Evolutionary conservation across 1,140 invertebrate genomes (phyloP), one percentile per base, ranked within the genome.

Genomic region (Uloborus diversus): DNA sequence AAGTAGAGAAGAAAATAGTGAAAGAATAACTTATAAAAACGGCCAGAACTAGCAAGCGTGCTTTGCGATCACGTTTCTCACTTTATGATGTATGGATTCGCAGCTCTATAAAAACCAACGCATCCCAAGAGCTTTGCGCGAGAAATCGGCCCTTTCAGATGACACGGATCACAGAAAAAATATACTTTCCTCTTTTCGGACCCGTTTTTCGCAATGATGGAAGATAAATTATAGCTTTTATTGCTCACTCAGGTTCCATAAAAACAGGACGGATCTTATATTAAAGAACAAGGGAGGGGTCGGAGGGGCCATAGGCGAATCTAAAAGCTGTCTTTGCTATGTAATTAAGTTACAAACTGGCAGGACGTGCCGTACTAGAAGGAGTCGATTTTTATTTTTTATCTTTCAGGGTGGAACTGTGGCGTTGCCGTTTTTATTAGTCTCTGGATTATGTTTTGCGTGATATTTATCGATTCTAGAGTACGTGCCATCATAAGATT

Each of bases 191-290:
- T 25, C 71, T 61, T 64, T 28, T 23, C 28, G n/a, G 35, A 32
- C 51, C 23, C 56, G 59, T 64, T 75, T 75, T 64, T 75, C 27
- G 59, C 28, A 59, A n/a, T 59, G 37, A 75, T 64, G 71, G 71
- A 75, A 53, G 71, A 75, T 75, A 75, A 75, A 75, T 75, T 75
- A 75, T 64, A 75, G 71, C 71, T 75, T 75, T 75, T 75, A 75
- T 75, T 75, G 42, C 71, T 28, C 71, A 64, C 71, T 64, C 71
- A 51, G 37, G 71, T 53, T 75, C 71, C 59, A 75, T 75, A 75
- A 75, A 75, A 75, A 62, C 56, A 25, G 42, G 32, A 20, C 51
- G 59, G 59, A 57, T 64, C 71, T 64, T 64, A 75, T 75, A 75
- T 75, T 75, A 75, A 71, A 59, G 66, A 27, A 28, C 51, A 59